phyloP scores from a whole-genome alignment of 53 echinoderm and acorn worm species.

The Pentamera pediparva region DNA sequence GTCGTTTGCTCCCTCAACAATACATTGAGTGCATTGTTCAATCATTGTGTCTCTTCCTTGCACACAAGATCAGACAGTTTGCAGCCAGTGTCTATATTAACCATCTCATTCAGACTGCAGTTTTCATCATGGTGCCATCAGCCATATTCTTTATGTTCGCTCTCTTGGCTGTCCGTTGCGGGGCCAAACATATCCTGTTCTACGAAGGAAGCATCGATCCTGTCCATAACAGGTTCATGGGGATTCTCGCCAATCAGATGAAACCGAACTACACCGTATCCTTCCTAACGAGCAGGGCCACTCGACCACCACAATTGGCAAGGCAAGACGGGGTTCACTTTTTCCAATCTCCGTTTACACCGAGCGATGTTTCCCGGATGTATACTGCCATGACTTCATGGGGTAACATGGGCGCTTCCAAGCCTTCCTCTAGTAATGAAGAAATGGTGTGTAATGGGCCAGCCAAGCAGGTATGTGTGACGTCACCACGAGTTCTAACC shows the following conservation, averaged over 20 bases:
- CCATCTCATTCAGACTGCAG: too few relatives aligned
- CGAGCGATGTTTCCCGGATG: constrained; percentile 12
- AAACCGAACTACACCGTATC: constrained; percentile 5
- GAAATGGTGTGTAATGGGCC: constrained; percentile 1
- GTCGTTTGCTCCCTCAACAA: too few relatives aligned
- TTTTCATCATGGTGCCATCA: too few relatives aligned
- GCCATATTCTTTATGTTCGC: too few relatives aligned
- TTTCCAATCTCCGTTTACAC: constrained; percentile 15
- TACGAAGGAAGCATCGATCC: background rate
- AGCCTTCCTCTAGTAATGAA: background rate
- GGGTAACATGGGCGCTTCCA: constrained; percentile 12
- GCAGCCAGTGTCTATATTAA: too few relatives aligned
- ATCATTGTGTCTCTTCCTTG: too few relatives aligned
- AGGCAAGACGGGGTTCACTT: too few relatives aligned
- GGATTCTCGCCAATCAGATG: constrained; percentile 15
- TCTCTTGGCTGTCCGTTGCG: background rate
- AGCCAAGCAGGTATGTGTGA: constrained; percentile 3
- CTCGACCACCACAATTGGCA: too few relatives aligned
- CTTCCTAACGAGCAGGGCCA: background rate
- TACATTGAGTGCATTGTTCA: too few relatives aligned
- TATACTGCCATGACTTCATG: constrained; percentile 16
- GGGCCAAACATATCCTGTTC: background rate
- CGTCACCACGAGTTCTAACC: constrained; percentile 10
- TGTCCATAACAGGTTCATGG: background rate
- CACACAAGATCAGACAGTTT: too few relatives aligned